Base-by-base conservation (phyloP, 2,113 vertebrate genomes). In the Toxotes jaculatrix region DNA sequence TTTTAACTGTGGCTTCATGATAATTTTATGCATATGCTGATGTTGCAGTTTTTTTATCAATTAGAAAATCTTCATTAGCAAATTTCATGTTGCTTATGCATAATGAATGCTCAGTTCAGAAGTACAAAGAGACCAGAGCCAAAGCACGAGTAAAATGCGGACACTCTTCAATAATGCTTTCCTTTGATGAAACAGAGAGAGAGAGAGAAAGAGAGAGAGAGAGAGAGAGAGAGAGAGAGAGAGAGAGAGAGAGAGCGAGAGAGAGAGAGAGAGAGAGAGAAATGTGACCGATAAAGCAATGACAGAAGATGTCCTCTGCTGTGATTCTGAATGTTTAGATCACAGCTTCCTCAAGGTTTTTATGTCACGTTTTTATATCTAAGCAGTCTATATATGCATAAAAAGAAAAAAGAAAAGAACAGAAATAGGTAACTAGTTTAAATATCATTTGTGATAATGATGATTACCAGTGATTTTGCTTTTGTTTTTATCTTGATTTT, bases 41-140 rank as follows among this genome's bases (percentile, higher is more conserved):
- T 86, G 82, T 62, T 53, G 87, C 89, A 88, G 51, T 84, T 92
- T 91, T 89, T 40, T 90, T 42, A 90, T 91, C 81, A 90, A 82
- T 90, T 91, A 88, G 87, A 78, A 83, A 92, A 88, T 89, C 83
- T 82, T 92, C 79, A 93, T 93, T 91, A 91, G 82, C 78, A 67
- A 72, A 61, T 66, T 90, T 85, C 88, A 87, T 89, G 82, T 90
- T 80, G 75, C 79, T 60, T 65, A 81, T 91, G 83, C 86, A 92
- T 92, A 88, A 90, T 92, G 68, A 88, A 92, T 77, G 66, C 64
- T 84, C 72, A 68, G 70, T 84, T 86, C 78, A 82, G 63, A 83
- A 91, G 83, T 77, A 89, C 74, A 89, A 86, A 89, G 85, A 89
- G 66, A 85, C 71, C 74, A 59, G 23, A 65, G 63, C 69, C 56